These are phyloP conservation scores for Poeciliopsis presidionis DNA, from an alignment of 2,797 vertebrate species.

Conservation along the genomic window DNA sequence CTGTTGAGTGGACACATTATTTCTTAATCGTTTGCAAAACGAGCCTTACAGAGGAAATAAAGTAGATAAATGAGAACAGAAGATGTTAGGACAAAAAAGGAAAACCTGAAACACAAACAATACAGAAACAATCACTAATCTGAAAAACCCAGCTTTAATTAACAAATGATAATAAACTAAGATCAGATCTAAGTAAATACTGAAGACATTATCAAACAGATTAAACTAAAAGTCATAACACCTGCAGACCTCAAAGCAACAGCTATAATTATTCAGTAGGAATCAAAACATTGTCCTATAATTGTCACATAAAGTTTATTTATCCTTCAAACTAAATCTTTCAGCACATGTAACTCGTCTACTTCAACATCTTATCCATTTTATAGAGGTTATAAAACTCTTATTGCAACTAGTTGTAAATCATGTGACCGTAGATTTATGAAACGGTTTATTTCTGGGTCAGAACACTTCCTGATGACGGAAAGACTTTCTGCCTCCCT, in stretches of 20 bases:
- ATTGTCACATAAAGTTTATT: background rate
- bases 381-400: background rate
- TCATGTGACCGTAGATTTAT: background rate
- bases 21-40: no score
- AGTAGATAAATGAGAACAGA: no score
- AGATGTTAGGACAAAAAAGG: no score
- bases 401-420: background rate
- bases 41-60: no score
- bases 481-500: background rate
- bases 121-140: no score
- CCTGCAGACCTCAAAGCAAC: background rate
- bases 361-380: background rate
- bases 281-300: background rate
- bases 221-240: no score
- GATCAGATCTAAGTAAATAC: no score
- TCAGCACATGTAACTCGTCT: background rate
- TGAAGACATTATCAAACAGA: no score
- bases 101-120: no score
- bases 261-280: background rate
- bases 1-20: no score
- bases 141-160: no score
- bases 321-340: background rate
- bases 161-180: no score
- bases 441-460: background rate
- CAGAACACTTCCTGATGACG: background rate